phyloP scores from a whole-genome alignment of 2,888 invertebrate species.

The Drosophila mettleri region DNA sequence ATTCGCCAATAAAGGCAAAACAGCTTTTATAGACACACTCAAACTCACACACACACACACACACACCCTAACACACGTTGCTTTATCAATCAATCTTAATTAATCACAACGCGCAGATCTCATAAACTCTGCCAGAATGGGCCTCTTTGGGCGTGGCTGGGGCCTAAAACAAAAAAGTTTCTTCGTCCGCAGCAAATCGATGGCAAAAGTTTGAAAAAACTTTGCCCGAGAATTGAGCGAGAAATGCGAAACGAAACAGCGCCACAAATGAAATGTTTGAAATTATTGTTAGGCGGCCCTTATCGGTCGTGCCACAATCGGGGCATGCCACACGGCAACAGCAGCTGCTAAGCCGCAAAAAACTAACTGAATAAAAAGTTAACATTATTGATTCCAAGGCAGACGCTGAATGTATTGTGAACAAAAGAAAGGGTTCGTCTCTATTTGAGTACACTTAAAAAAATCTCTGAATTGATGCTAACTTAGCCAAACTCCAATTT shows the following conservation, averaged over 20 bases:
- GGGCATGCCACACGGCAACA: conserved; percentile 25
- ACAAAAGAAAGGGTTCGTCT: conserved; percentile 6
- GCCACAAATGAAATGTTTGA: conserved; percentile 49
- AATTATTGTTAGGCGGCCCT: conserved; percentile 44
- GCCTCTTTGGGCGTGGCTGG: conserved; percentile 43
- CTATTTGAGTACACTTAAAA: neutral
- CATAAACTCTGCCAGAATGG: conserved; percentile 51
- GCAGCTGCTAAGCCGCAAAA: conserved; percentile 21
- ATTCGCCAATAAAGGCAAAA: conserved; percentile 78
- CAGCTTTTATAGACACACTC: conserved; percentile 77
- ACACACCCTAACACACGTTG: conserved; percentile 45
- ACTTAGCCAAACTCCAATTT: neutral
- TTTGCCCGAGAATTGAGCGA: conserved; percentile 16
- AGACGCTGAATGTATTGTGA: neutral
- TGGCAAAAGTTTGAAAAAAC: conserved; percentile 42
- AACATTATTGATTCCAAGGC: conserved; percentile 42
- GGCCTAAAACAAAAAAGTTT: conserved; percentile 67
- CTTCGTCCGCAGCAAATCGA: conserved; percentile 70
- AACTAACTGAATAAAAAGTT: conserved; percentile 47
- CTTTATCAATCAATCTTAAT: conserved; percentile 85
- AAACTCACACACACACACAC: conserved; percentile 19
- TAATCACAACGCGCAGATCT: conserved; percentile 83
- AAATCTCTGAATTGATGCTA: neutral
- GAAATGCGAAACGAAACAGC: conserved; percentile 26
- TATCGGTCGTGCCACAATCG: conserved; percentile 52